Evolutionary conservation across 1,140 invertebrate genomes (phyloP), one percentile per base, ranked within the genome.

Genomic region (Heliothis virescens): DNA sequence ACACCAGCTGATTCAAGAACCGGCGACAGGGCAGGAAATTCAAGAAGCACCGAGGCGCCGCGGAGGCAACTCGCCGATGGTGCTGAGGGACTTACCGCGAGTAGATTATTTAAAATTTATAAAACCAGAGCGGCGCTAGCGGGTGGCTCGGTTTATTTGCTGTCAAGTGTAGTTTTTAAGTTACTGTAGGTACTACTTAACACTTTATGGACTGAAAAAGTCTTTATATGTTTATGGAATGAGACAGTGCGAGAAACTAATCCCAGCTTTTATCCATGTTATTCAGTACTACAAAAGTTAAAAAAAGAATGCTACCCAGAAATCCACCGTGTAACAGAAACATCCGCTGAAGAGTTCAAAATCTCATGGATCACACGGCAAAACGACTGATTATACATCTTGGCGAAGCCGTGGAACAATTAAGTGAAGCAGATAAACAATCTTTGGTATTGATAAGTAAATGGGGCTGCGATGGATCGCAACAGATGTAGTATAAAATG

Each of bases 391-490:
- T 87, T 29, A 60, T 69, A 48, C 83, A 85, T 80, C 81, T 90
- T 72, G 67, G 29, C 57, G 80, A 85, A 67, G 87, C 80, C n/a
- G 80, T 90, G 29, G 57, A 86, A 76, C 50, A 53, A 16, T 73
- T 86, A 55, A 83, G 2, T 71, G 72, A 80, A 72, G 26, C 79
- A 47, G 85, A 87, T 85, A 83, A 78, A 72, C 73, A 78, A 48
- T 80, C 76, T 15, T 78, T 89, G 59, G 21, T 65, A 13, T 74
- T 91, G 48, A 85, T 88, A 41, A 82, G 80, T 21, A 89, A 88
- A 82, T 89, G 88, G 85, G 83, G 86, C 52, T 90, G 86, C 69
- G 86, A 90, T 79, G 84, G 87, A 65, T 88, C 87, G 26, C 84
- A 89, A 57, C 86, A 90, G 77, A 65, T 78, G 7, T 82, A 85